These are phyloP conservation scores for Aplodontia rufa DNA, from an alignment of 2,113 vertebrate genomes.

Conservation along the genomic window DNA sequence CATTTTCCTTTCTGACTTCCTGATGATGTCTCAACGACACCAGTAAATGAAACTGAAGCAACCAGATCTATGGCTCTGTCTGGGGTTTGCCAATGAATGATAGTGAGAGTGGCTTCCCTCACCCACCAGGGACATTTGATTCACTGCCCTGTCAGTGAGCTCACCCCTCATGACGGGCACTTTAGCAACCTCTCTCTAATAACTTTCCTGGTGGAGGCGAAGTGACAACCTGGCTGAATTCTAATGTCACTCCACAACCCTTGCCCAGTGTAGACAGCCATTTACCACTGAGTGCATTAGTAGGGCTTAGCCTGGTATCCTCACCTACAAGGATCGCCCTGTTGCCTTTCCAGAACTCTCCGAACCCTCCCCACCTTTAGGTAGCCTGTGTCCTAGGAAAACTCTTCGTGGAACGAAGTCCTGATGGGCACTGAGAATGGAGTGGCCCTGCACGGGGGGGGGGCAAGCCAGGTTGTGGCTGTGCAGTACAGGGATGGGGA, in stretches of 20 bases:
- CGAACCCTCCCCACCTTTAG: rapidly evolving
- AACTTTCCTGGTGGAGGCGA: not conserved
- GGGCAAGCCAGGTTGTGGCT: not conserved
- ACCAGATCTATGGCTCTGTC: not conserved
- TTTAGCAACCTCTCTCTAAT: not conserved
- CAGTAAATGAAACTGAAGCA: not conserved
- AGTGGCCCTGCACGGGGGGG: rapidly evolving
- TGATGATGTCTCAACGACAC: not conserved
- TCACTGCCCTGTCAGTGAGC: constrained; percentile 30
- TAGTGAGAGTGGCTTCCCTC: not conserved
- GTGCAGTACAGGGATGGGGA: not conserved
- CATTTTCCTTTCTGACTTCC: not conserved
- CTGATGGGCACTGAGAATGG: not conserved
- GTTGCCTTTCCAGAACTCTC: not conserved
- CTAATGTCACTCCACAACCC: not conserved
- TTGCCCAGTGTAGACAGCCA: not conserved
- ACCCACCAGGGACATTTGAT: not conserved
- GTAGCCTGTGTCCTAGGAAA: not conserved
- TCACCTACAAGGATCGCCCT: rapidly evolving
- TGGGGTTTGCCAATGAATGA: not conserved
- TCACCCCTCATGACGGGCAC: not conserved
- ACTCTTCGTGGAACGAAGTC: not conserved
- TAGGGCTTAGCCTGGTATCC: not conserved
- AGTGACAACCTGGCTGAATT: not conserved
- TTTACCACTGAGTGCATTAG: not conserved